Evolutionary conservation across 2,113 vertebrate species (phyloP).

Genomic region (Micronycteris hirsuta): DNA sequence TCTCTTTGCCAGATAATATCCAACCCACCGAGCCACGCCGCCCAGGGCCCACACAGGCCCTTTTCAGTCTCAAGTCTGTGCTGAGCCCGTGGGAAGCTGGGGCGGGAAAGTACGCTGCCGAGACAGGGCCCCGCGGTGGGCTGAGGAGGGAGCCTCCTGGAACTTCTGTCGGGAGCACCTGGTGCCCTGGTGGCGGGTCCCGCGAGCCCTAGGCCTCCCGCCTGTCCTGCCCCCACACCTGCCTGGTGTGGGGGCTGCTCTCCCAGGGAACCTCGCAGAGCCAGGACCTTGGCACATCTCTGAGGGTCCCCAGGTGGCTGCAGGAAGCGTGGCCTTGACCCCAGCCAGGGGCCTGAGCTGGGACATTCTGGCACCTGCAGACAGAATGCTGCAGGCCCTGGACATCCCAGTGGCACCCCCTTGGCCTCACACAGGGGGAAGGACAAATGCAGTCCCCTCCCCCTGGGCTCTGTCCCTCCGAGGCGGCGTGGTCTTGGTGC

Average conservation of each 20-base stretch:
- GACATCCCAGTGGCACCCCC: fast-evolving
- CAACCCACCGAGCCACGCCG: too few relatives aligned
- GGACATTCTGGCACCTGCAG: not conserved
- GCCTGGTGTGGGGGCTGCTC: too few relatives aligned
- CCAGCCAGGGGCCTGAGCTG: not conserved
- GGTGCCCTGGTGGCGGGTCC: not conserved
- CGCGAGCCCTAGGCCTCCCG: not conserved
- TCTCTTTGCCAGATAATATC: too few relatives aligned
- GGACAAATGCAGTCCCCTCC: not conserved
- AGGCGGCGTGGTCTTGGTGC: not conserved
- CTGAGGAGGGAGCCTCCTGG: too few relatives aligned
- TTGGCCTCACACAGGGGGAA: not conserved
- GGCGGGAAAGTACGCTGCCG: too few relatives aligned
- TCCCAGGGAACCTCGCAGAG: not conserved
- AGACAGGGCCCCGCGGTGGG: too few relatives aligned
- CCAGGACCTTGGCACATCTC: not conserved
- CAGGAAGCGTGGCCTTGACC: not conserved
- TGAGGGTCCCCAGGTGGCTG: not conserved
- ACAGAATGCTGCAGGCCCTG: not conserved
- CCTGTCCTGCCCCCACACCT: not conserved
- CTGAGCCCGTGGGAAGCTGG: not conserved
- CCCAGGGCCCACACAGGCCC: too few relatives aligned
- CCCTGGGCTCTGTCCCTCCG: not conserved
- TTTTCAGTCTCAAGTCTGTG: too few relatives aligned
- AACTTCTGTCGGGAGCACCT: not conserved